These are phyloP conservation scores for Pollenia griseotomentosa DNA, from an alignment of 2,888 invertebrate genomes.

Conservation along the genomic window DNA sequence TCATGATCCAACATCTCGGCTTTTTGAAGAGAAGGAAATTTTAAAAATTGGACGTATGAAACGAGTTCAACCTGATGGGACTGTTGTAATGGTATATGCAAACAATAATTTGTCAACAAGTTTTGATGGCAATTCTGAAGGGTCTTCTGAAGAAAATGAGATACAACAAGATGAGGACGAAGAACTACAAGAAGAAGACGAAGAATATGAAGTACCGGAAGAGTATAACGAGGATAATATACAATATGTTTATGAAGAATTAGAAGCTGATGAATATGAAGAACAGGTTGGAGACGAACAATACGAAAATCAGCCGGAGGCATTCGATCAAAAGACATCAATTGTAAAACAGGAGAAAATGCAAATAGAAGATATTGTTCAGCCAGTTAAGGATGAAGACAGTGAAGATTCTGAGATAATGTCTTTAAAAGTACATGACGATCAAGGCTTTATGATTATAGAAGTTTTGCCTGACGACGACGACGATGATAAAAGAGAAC, in stretches of 20 bases:
- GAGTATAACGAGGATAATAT: constrained; percentile 61
- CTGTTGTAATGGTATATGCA: constrained; percentile 77
- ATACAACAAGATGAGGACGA: constrained; percentile 78
- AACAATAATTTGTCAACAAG: constrained; percentile 74
- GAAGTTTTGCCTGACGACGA: constrained; percentile 94
- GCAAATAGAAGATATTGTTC: background rate
- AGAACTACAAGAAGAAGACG: constrained; percentile 75
- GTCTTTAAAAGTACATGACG: constrained; percentile 89
- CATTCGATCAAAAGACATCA: constrained; percentile 1
- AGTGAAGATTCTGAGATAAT: constrained; percentile 85
- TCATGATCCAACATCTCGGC: constrained; percentile 93
- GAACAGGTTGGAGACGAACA: constrained; percentile 57
- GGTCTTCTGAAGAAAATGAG: constrained; percentile 76
- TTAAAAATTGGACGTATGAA: constrained; percentile 89
- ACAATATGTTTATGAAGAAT: constrained; percentile 59
- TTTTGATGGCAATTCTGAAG: constrained; percentile 81
- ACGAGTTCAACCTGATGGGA: constrained; percentile 82
- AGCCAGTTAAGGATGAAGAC: constrained; percentile 80
- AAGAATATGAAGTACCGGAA: constrained; percentile 77
- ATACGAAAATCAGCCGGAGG: constrained; percentile 30
- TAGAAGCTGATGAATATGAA: constrained; percentile 77
- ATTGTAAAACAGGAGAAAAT: constrained; percentile 50
- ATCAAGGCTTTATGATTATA: constrained; percentile 94
- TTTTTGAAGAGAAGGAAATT: constrained; percentile 86
- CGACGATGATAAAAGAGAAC: constrained; percentile 85